Base-by-base conservation (phyloP, 1,140 invertebrate species). In the Drosophila cardini region DNA sequence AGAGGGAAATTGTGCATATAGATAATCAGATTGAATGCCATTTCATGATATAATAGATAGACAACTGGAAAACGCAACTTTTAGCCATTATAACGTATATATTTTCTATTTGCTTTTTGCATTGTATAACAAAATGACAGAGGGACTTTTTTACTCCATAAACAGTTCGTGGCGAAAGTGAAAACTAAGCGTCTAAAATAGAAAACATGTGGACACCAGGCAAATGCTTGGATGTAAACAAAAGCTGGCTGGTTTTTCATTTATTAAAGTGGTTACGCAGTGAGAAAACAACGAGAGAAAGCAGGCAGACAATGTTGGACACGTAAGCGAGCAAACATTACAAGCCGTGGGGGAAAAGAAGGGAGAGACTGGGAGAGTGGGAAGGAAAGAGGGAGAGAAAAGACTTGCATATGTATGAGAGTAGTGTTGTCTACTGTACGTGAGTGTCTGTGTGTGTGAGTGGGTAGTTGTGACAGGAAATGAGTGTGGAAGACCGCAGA, bases 181-280 rank as follows among this genome's bases (percentile, higher is more conserved):
- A 87, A 78, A 78, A 82, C 55, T 78, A 55, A 50, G 75, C 74
- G 68, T 63, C 78, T 72, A 77, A 80, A 67, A 26, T 62, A 76
- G 32, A 38, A 57, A 11, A 40, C 34, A 74, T n/a, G 45, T 53
- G 36, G 40, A 65, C 21, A 57, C 56, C 52, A 45, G 52, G 64
- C 76, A 84, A 82, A 78, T 78, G 70, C 70, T 43, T 67, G 69
- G 34, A 65, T 62, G 75, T 75, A 76, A 84, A 83, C 80, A 83
- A 68, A 73, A 62, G 57, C 45, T 69, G 53, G 56, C 67, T 70
- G 76, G 60, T 73, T 87, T 86, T 86, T 86, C 83, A 86, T 86
- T 87, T 87, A 79, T 76, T 83, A 73, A 86, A 86, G 84, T 87
- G 82, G 60, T 50, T 72, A 30, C 58, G 16, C 16, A 11, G 40